Percentiles rank a stretch among this genome's conserved stretches.
Conservation (phyloP, 1,140 invertebrate genomes). For the Drosophila baimaii region DNA sequence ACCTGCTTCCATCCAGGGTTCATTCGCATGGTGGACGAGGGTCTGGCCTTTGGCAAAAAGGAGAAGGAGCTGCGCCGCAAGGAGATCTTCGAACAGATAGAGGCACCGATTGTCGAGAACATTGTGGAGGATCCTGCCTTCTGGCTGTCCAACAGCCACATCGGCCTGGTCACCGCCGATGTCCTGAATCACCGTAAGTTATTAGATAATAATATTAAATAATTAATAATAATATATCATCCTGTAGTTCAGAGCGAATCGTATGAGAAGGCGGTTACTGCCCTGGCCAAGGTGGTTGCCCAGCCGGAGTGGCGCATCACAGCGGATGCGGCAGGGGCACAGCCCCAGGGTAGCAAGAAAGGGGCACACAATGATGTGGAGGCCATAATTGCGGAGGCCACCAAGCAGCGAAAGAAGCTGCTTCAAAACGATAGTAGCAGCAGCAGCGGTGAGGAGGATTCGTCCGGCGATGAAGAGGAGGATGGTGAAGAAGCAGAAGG, state of each 20-base stretch:
- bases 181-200: constrained; percentile 87
- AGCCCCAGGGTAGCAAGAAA: constrained; percentile 44
- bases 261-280: constrained; percentile 84
- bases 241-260: constrained; percentile 60
- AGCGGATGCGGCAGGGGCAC: constrained; percentile 38
- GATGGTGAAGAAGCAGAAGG: constrained; percentile 16
- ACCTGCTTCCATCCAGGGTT: constrained; percentile 90
- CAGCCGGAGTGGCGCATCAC: constrained; percentile 83
- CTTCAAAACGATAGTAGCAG: constrained; percentile 27
- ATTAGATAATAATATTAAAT: background rate
- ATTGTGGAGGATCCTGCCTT: constrained; percentile 87
- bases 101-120: constrained; percentile 87
- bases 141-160: constrained; percentile 89
- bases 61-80: constrained; percentile 88
- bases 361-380: constrained; percentile 69
- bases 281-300: constrained; percentile 85
- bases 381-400: constrained; percentile 64
- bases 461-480: constrained; percentile 9
- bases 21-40: constrained; percentile 89
- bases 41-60: constrained; percentile 92
- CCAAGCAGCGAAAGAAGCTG: constrained; percentile 55
- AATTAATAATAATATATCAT: background rate
- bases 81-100: constrained; percentile 90
- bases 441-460: constrained; percentile 31
- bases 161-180: constrained; percentile 89